Base-by-base conservation (phyloP, 2,888 invertebrate genomes). In the Brachypalpus laphriformis region DNA sequence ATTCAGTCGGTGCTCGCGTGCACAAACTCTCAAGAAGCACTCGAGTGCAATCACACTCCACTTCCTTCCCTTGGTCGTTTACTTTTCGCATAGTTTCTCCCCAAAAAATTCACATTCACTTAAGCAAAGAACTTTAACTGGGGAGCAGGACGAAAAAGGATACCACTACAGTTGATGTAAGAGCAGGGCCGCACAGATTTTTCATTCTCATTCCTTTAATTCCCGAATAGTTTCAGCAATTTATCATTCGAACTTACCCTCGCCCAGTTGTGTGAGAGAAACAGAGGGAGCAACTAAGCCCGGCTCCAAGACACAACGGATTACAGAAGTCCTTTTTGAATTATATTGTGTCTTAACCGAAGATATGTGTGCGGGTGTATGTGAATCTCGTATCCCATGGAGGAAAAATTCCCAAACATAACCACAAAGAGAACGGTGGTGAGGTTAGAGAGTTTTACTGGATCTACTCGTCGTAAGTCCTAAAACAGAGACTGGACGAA, bases 131-230 rank as follows among this genome's bases (percentile, higher is more conserved):
- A 71, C 76, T 82, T 65, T 57, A 45, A 65, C 70, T 14, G 25
- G 9, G 9, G 20, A 37, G n/a, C n/a, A 22, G 42, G 18, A 74
- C 49, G 56, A 70, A 75, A 82, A 66, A 49, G 66, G 45, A 71
- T 65, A 61, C 76, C 61, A 66, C 59, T 74, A 51, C 54, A 74
- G 65, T 68, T 65, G 70, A 76, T 49, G 45, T 40, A 63, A 3
- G 56, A 47, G 51, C 66, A 22, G 22, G 47, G 63, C 83, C 83
- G 85, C 85, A 81, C 71, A 85, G 85, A 85, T 85, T 85, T 85
- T 85, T 85, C 85, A 85, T 81, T 81, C 57, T 61, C 81, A 76
- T 85, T 85, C 85, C 85, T 85, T 81, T 85, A 85, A 85, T 85
- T 81, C 81, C 76, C 54, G 63, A 85, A 81, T 75, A 85, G 75